Base-by-base conservation (phyloP, 2,888 invertebrate genomes). In the Cylloceria caligata region DNA sequence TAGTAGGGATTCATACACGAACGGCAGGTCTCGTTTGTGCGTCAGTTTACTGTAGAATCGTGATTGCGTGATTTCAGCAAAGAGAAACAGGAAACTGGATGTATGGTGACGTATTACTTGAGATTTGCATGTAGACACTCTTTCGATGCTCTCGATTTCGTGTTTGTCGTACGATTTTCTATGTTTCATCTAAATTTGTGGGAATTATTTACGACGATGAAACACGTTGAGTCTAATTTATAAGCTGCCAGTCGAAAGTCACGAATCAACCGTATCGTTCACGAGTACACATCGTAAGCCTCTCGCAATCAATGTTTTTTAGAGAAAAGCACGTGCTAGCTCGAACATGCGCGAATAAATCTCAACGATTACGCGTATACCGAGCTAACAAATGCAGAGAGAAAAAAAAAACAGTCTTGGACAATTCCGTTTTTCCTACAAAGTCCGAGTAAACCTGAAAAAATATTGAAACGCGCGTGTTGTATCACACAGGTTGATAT, bases 141-240 rank as follows among this genome's bases (percentile, higher is more conserved):
- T 6, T n/a, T 49, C 36, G 30, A 16, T 5, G 1, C 13, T 39
- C 7, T 19, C 24, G 21, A n/a, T 24, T 36, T 49, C n/a, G 36
- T 52, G n/a, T 39, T 24, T 36, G 24, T 39, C 27, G 19, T 7
- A 16, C 34, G 60, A 60, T 60, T 34, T 7, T 19, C 13, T 36
- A 2, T 24, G 52, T 42, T 9, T 3, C n/a, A 13, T 49, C 21
- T 34, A 6, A 34, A 60, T 13, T 39, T 5, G 24, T 9, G 16
- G 5, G 24, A 52, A 42, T 69, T 21, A 69, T 69, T 69, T 69
- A 69, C 55, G 69, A 69, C 55, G 11, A 24, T 47, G 24, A 36
- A 69, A 39, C 39, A 24, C 21, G 27, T 2, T 39, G 39, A 52
- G 39, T 11, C 49, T 69, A 69, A 69, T 69, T 69, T 69, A 69